These are phyloP conservation scores for Megathymus violae DNA, from an alignment of 1,140 invertebrate species.

Conservation along the genomic window DNA sequence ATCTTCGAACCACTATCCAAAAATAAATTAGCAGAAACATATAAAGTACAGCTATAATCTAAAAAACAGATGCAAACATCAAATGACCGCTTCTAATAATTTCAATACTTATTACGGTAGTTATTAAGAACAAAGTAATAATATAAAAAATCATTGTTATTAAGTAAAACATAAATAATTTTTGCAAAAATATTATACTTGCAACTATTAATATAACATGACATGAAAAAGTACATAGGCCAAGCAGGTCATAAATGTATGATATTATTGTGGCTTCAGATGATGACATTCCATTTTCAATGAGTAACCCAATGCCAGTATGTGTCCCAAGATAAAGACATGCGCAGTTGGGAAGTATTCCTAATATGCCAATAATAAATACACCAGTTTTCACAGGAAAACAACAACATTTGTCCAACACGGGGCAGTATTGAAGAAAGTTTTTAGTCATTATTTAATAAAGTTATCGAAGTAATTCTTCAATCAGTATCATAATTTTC, in stretches of 20 bases:
- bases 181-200: constrained; percentile 14
- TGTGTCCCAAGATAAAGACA: constrained; percentile 21
- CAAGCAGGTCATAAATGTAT: constrained; percentile 22
- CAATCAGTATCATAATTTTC: too few relatives aligned
- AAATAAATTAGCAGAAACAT: constrained; percentile 38
- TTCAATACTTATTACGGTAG: constrained; percentile 27
- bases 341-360: constrained; percentile 32
- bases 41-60: constrained; percentile 23
- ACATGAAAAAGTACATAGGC: constrained; percentile 16
- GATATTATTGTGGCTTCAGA: neutral
- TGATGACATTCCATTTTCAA: neutral
- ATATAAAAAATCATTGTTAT: constrained; percentile 34
- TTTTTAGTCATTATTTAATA: constrained; percentile 1
- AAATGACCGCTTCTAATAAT: constrained; percentile 16
- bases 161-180: constrained; percentile 33
- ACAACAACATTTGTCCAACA: constrained; percentile 32
- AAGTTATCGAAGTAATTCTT: neutral
- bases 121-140: constrained; percentile 14
- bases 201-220: constrained; percentile 35
- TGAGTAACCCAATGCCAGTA: neutral
- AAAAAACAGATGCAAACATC: constrained; percentile 8
- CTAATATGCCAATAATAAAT: constrained; percentile 30
- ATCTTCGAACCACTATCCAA: constrained; percentile 37
- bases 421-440: constrained; percentile 22
- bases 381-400: constrained; percentile 30